Evolutionary conservation across 2,113 vertebrate species (phyloP), one percentile per base, ranked within the genome.

Genomic region (Sigmodon hispidus): DNA sequence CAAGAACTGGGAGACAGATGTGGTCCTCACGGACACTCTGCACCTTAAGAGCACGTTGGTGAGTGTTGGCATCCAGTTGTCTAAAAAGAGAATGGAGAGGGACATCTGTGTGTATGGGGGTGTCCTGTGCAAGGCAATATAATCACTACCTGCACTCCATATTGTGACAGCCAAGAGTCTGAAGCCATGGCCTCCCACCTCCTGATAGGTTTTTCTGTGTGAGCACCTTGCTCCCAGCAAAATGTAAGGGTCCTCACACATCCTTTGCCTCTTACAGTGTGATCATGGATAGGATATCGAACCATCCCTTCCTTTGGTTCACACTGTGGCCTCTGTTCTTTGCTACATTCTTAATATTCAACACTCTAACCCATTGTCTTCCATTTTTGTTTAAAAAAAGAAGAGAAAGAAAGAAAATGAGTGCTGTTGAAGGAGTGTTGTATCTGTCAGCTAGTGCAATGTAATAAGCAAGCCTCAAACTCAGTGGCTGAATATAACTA

Each of bases 1-100:
- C 97, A 99, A 98, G 98, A 99, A 99, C 98, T 99, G 99, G 99
- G 99, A 99, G 98, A 99, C 98, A 0, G 99, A 99, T 0, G 98
- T 98, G 0, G 87, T 99, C 89, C 99, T 99, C 95, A 99, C 97
- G 0, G 99, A 99, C 96, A 99, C 99, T 0, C 98, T 99, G 75
- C 99, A 99, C 96, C 98, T 99, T 65, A 99, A 98, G 97, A 99
- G 99, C 7, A 98, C 98, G 0, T 98, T 99, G 99, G 99, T 99
- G 98, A 98, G 98, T 96, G 3, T 15, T 8, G 1, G 63, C 45
- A 26, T 29, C 17, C 2, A 89, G 5, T 67, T 0, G 45, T 7
- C 80, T 84, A 24, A 84, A 26, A 29, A 3, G 89, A 2, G 26
- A n/a, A n/a, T n/a, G 8, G n/a, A 13, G 3, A 11, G 29, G 0